Conservation (phyloP, 1,140 invertebrate genomes). For the Chironomus tepperi region DNA sequence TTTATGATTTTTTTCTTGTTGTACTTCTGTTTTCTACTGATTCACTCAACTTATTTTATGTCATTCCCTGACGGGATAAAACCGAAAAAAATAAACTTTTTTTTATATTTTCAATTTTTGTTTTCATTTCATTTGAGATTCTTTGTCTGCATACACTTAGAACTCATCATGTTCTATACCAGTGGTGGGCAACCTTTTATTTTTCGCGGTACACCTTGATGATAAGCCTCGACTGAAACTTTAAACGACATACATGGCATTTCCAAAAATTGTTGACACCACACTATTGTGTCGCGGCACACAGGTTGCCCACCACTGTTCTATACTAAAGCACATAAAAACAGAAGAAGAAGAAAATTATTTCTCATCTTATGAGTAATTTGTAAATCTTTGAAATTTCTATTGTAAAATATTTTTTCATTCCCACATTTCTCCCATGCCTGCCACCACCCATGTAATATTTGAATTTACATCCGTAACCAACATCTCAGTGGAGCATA, state of each 20-base stretch:
- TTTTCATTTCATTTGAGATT: too few relatives aligned
- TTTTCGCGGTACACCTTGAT: too few relatives aligned
- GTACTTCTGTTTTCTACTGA: background rate
- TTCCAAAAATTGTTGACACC: too few relatives aligned
- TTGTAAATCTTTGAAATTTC: background rate
- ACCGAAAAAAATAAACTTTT: background rate
- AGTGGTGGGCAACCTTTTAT: too few relatives aligned
- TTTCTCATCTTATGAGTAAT: background rate
- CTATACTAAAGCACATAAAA: background rate
- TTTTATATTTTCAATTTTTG: too few relatives aligned
- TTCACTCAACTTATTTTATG: background rate
- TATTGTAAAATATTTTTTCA: background rate
- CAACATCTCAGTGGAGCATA: background rate
- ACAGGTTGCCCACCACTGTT: too few relatives aligned
- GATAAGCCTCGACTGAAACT: too few relatives aligned
- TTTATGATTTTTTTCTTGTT: background rate
- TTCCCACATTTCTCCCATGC: background rate
- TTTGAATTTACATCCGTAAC: background rate
- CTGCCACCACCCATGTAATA: background rate
- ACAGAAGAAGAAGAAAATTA: background rate
- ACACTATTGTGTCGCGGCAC: too few relatives aligned
- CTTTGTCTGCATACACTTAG: too few relatives aligned
- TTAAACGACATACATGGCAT: too few relatives aligned
- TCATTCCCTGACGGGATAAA: background rate
- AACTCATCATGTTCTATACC: too few relatives aligned